Evolutionary conservation across 2,888 invertebrate genomes (phyloP), one percentile per base, ranked within the genome.

Genomic region (Cryptops parisi): DNA sequence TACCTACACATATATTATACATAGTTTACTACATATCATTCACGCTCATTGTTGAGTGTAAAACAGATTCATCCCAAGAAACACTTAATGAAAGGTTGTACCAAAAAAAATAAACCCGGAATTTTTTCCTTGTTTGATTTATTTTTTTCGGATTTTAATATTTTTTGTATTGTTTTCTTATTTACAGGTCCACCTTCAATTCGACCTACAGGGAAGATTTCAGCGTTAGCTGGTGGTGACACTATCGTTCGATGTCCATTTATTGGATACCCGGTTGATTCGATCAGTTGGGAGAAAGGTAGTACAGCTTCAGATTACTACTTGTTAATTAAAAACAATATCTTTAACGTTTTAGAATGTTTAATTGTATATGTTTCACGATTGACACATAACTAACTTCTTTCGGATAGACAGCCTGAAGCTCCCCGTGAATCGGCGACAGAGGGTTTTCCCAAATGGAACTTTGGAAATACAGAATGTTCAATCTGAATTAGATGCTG

Each of bases 381-480:
- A n/a, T n/a, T n/a, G n/a, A n/a, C n/a, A n/a, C n/a, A n/a, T n/a
- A n/a, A n/a, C n/a, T n/a, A 41, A 41, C 27, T 27, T 12, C 6
- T 46, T 46, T 48, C 38, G 22, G 9, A 15, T 58, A 80, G 87
- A 83, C 64, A 81, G 81, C 64, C 80, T 88, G 55, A 80, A 83
- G 23, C 74, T 94, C 57, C 94, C 94, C 52, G 89, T 90, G 72
- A 93, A 93, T 72, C 81, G 93, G 64, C 87, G 93, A 64, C 94
- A 94, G 69, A 88, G 88, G 64, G 89, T 90, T 50, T 89, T 87
- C 72, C 82, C 84, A 54, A 91, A 93, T 67, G 93, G 93, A 58
- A 91, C 90, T 0, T 76, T 96, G 4, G 86, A 90, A 60, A 91
- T 96, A 64, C 87, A 90, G 70, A 90, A 91, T 67, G 90, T 94